Base-by-base conservation (phyloP, 2,113 vertebrate species). In the Myrmophylax atrothorax region DNA sequence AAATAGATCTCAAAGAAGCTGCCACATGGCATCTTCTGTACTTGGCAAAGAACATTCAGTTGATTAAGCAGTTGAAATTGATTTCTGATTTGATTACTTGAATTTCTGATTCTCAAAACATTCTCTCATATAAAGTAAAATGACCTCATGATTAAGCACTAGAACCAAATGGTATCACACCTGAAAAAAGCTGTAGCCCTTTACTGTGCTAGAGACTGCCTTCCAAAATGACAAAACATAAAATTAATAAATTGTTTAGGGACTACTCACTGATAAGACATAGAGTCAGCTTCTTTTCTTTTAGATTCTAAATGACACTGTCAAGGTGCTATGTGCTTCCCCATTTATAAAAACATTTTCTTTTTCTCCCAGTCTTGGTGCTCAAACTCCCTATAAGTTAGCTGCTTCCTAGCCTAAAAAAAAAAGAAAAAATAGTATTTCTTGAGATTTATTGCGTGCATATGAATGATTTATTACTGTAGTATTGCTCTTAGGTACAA, bases 1-100 rank as follows among this genome's bases (percentile, higher is more conserved):
- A 84, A 76, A 60, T 2, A 64, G 56, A 67, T 44, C 17, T 52
- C n/a, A 42, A 1, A 56, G 81, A 88, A 77, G 20, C 19, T 47
- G 62, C 25, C 13, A 53, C 23, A 9, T 55, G 44, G 8, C 19
- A 79, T 84, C 70, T 91, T 46, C 44, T 64, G 16, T 37, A 52
- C 58, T 75, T 70, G 23, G 46, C 33, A 63, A 67, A 68, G 47
- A 72, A 44, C 7, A 1, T 37, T 68, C 38, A 78, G 56, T 22
- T 1, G 2, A 50, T 74, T 62, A 78, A 91, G 22, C 1, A 0
- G 5, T 31, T 90, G 18, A 80, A 87, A 89, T 75, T 70, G 40
- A 84, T 76, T 91, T 81, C 82, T 78, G 52, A 77, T 84, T 88
- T 77, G 89, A 90, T 88, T 74, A 92, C 31, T 86, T 63, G n/a